Percentiles rank a stretch among this genome's conserved stretches.
Evolutionary conservation across 2,888 invertebrate genomes (phyloP).

Genomic region (Drosophila formosana): DNA sequence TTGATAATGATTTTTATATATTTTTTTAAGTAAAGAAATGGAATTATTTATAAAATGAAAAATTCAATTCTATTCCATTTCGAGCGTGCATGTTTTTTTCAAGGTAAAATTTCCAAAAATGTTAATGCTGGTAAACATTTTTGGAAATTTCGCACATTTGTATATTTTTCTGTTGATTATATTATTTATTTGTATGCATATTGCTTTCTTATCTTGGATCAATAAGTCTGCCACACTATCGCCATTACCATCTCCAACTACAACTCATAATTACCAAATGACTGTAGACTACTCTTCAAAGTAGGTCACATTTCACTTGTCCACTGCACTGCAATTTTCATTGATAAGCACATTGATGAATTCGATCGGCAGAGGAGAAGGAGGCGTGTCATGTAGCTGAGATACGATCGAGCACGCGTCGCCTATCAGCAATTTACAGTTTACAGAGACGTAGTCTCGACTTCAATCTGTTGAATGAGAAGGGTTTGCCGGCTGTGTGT

Average conservation of each 20-base stretch:
- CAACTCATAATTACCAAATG: not conserved
- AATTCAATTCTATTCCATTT: no score
- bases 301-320: not conserved
- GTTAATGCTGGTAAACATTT: no score
- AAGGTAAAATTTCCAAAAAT: no score
- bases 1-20: no score
- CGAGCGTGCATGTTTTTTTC: no score
- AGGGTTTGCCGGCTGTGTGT: not conserved
- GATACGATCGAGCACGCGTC: conserved; percentile 14
- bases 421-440: conserved; percentile 26
- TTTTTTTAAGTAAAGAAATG: no score
- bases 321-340: not conserved
- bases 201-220: not conserved
- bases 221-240: not conserved
- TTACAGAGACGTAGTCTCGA: conserved; percentile 1
- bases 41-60: no score
- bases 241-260: not conserved
- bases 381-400: conserved; percentile 9
- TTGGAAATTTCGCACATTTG: no score
- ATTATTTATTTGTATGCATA: not conserved
- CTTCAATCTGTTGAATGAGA: no score
- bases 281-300: not conserved
- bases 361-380: conserved; percentile 6
- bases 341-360: conserved; percentile 20
- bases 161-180: not conserved